Evolutionary conservation across 1,140 invertebrate species (phyloP).

Genomic region (Paraescarpia echinospica): DNA sequence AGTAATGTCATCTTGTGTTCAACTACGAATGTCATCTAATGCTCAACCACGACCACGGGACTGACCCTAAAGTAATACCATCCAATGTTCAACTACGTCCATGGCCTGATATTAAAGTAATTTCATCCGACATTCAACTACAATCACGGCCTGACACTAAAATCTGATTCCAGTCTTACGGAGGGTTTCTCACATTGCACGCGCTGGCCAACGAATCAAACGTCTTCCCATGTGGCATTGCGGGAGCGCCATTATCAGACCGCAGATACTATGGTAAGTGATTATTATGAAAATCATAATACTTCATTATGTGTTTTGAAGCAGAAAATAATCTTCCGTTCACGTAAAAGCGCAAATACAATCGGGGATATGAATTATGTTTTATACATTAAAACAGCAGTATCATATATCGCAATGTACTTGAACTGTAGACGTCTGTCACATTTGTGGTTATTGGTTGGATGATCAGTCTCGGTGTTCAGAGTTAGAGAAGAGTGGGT

Average conservation of each 20-base stretch:
- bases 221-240: constrained; percentile 27
- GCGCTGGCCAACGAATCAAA: constrained; percentile 27
- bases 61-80: background rate
- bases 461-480: no score
- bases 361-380: no score
- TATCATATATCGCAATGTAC: no score
- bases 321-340: no score
- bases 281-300: no score
- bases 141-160: background rate
- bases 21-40: background rate
- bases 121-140: background rate
- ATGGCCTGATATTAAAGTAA: background rate
- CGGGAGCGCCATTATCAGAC: constrained; percentile 22
- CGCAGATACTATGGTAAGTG: constrained; percentile 25
- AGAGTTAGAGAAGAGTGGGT: no score
- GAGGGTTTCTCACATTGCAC: constrained; percentile 15
- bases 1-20: no score
- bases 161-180: constrained; percentile 6
- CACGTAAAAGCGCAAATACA: background rate
- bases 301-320: no score
- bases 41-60: background rate
- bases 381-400: no score
- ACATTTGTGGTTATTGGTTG: no score
- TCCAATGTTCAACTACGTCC: background rate
- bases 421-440: no score